These are phyloP conservation scores for Circaetus cinerascens DNA, from an alignment of 2,113 vertebrate species.

Conservation along the genomic window DNA sequence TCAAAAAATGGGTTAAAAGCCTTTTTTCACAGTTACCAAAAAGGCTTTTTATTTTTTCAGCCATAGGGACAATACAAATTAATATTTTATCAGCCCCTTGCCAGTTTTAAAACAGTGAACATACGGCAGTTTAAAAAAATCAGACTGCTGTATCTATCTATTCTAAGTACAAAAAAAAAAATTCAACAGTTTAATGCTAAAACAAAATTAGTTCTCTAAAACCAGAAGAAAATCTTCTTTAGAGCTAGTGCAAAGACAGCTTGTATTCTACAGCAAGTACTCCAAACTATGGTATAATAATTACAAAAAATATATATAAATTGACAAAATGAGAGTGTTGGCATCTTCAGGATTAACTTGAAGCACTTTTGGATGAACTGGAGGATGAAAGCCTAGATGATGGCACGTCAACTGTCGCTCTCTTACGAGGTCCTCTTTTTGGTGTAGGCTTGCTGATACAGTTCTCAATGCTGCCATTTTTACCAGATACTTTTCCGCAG, in stretches of 20 bases:
- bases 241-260: slow-evolving; percentile 99
- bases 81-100: slow-evolving; percentile 74
- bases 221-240: slow-evolving; percentile 93
- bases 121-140: slow-evolving; percentile 79
- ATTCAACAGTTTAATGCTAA: slow-evolving; percentile 92
- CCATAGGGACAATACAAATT: slow-evolving; percentile 75
- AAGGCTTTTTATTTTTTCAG: slow-evolving; percentile 72
- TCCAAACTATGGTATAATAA: slow-evolving; percentile 90
- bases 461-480: slow-evolving; percentile 82
- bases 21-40: slow-evolving; percentile 77
- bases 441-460: slow-evolving; percentile 85
- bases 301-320: slow-evolving; percentile 82
- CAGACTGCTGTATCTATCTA: slow-evolving; percentile 79
- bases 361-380: slow-evolving; percentile 87
- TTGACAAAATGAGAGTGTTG: slow-evolving; percentile 72
- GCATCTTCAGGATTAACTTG: slow-evolving; percentile 84
- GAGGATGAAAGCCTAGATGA: slow-evolving; percentile 87
- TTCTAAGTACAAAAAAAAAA: slow-evolving; percentile 82
- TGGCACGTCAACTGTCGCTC: slow-evolving; percentile 89
- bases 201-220: slow-evolving; percentile 88
- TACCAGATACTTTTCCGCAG: slow-evolving; percentile 89
- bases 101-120: slow-evolving; percentile 80
- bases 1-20: slow-evolving; percentile 82
- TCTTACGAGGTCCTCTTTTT: slow-evolving; percentile 94
- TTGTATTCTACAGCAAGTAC: slow-evolving; percentile 90